Evolutionary conservation across 2,113 vertebrate species (phyloP).

Genomic region (Sinocyclocheilus grahami): DNA sequence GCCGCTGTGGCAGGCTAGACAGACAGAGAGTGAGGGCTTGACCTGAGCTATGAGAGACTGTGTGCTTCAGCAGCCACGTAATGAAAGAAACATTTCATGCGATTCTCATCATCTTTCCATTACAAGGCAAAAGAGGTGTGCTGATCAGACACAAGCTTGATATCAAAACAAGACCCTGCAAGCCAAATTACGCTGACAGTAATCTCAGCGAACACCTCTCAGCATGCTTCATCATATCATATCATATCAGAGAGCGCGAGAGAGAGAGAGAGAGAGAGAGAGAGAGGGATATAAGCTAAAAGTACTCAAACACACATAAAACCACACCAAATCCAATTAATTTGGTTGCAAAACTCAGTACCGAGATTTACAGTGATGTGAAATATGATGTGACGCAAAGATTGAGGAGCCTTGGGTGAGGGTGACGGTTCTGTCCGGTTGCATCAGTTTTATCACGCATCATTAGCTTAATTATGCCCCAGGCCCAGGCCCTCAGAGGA

Average conservation of each 20-base stretch:
- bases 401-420: slow-evolving; percentile 28
- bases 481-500: slow-evolving; percentile 31
- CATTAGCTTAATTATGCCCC: slow-evolving; percentile 57
- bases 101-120: slow-evolving; percentile 69
- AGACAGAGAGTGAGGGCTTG: slow-evolving; percentile 8
- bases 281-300: not conserved
- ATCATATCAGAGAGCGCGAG: slow-evolving; percentile 52
- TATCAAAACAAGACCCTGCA: slow-evolving; percentile 68
- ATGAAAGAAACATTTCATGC: slow-evolving; percentile 63
- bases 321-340: slow-evolving; percentile 27
- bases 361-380: not conserved
- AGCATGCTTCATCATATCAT: slow-evolving; percentile 65
- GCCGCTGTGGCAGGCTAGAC: not conserved
- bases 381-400: slow-evolving; percentile 46
- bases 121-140: slow-evolving; percentile 68
- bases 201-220: slow-evolving; percentile 71
- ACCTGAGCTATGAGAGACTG: not conserved
- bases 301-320: slow-evolving; percentile 16
- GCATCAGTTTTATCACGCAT: slow-evolving; percentile 48
- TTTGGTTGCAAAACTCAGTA: not conserved
- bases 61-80: slow-evolving; percentile 61
- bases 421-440: slow-evolving; percentile 29
- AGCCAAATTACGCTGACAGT: slow-evolving; percentile 78
- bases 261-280: slow-evolving; percentile 13
- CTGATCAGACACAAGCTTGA: slow-evolving; percentile 72